Base-by-base conservation (phyloP, 2,113 vertebrate genomes). In the Paraplagusia blochii region DNA sequence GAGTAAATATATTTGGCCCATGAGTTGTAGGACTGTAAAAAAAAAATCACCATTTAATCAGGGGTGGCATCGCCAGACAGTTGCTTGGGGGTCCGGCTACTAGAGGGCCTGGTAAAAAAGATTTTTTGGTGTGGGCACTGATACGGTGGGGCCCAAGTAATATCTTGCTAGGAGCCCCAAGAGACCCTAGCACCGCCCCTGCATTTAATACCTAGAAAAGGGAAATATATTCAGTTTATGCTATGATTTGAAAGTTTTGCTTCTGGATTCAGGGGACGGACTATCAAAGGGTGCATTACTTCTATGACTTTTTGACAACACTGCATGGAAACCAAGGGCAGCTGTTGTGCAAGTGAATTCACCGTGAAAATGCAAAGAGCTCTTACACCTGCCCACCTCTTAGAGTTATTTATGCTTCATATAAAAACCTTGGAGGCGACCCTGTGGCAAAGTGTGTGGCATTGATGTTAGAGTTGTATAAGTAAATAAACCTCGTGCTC, bases 391-490 rank as follows among this genome's bases (percentile, higher is more conserved):
- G 42, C 19, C 34, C 38, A 15, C 19, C 38, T 58, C 52, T 52
- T n/a, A 53, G 45, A 29, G 16, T 42, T 57, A 22, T 59, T 1
- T 53, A 13, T 58, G 46, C 12, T 43, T 38, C 17, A 40, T 15
- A 1, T 43, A 17, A 15, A 29, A 64, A 55, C 51, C 29, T 14
- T 65, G 62, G 62, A 40, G 33, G 19, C 17, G 48, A 34, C 33
- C 33, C 2, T 46, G 47, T 34, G 15, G n/a, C 8, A 53, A 68
- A 34, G n/a, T 46, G 10, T 35, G 45, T 19, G 19, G 34, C 59
- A 77, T 74, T 70, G 39, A 60, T 53, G 49, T 3, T 50, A 65
- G 48, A 49, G 67, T 45, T 39, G 33, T n/a, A 52, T 11, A 51
- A 5, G 16, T 40, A 48, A 7, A n/a, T 29, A 9, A n/a, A 8